Percentiles rank a stretch among this genome's conserved stretches.
phyloP scores from a whole-genome alignment of 37 sponge, comb jelly and placozoan genomes.

The Corticium candelabrum region DNA sequence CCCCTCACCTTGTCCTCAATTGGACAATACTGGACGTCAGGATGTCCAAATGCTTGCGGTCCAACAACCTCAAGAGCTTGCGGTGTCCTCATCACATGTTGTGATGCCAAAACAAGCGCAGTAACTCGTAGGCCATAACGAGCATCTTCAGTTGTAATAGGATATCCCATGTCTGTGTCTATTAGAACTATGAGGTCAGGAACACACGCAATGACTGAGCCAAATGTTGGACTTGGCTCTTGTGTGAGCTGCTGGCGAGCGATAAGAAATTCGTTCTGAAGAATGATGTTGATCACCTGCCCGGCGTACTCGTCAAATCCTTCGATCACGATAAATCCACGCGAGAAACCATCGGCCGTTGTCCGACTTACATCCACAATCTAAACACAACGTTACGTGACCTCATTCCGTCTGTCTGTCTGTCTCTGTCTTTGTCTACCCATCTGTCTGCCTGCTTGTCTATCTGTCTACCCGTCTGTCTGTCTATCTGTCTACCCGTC shows the following conservation, averaged over 20 bases:
- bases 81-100: slow-evolving; percentile 31
- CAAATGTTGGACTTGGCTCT: no score
- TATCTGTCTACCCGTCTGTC: no score
- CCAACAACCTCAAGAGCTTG: slow-evolving; percentile 60
- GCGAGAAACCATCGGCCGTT: slow-evolving; percentile 42
- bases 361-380: slow-evolving; percentile 34
- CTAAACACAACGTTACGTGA: slow-evolving; percentile 27
- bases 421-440: no score
- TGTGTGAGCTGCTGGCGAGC: slow-evolving; percentile 9
- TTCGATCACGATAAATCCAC: slow-evolving; percentile 28
- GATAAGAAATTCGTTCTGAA: slow-evolving; percentile 70
- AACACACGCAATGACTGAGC: slow-evolving; percentile 23
- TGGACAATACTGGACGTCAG: slow-evolving; percentile 6
- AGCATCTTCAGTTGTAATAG: slow-evolving; percentile 64
- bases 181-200: slow-evolving; percentile 66
- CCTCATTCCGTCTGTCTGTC: no score
- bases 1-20: no score
- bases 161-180: slow-evolving; percentile 38
- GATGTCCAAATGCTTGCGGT: slow-evolving; percentile 53
- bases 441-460: no score
- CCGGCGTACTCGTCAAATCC: slow-evolving; percentile 52
- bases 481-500: no score
- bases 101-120: slow-evolving; percentile 52
- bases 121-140: slow-evolving; percentile 63
- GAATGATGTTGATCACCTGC: slow-evolving; percentile 18